Base-by-base conservation (phyloP, 2,797 vertebrate species). In the Fratercula arctica region DNA sequence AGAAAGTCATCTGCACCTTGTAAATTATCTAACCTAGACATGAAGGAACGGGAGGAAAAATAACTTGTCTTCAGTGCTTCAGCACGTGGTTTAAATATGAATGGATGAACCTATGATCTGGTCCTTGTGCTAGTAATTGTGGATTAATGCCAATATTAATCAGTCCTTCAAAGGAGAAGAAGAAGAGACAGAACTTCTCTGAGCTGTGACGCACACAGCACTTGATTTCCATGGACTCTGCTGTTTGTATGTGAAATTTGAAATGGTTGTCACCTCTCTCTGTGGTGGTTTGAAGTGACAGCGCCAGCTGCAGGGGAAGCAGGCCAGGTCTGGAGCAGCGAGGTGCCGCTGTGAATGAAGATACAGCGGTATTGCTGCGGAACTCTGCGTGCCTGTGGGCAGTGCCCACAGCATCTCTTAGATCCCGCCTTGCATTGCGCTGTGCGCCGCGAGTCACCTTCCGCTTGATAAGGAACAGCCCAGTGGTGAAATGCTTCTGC, bases 31-130 rank as follows among this genome's bases (percentile, higher is more conserved):
- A 96, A 96, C 96, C 93, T 97, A 97, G 94, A 97, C 97, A 98
- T 98, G 98, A 98, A 99, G 98, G 98, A 98, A 96, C 84, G 66
- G 93, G 81, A 94, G 75, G 89, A 90, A 76, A 83, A 87, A 94
- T 76, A 7, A 17, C 31, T 91, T 91, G 70, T 97, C 96, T 95
- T 95, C 88, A 37, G 63, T 95, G 89, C 91, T 92, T 96, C 86
- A 92, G 95, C 93, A 93, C 10, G 1, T 83, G 86, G 89, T 97
- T 98, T 98, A 95, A 97, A 93, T 97, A 97, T 92, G 94, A 98
- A 96, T 95, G 96, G 96, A 96, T 17, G 54, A 97, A 96, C 90
- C 77, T 94, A 60, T 96, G 92, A 94, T 97, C 90, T 94, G 86
- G 93, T 96, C 87, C 91, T 96, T 97, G 95, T 97, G 57, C 90